Conservation (phyloP, 2,797 vertebrate species). For the Microctenopoma steveboyesi region DNA sequence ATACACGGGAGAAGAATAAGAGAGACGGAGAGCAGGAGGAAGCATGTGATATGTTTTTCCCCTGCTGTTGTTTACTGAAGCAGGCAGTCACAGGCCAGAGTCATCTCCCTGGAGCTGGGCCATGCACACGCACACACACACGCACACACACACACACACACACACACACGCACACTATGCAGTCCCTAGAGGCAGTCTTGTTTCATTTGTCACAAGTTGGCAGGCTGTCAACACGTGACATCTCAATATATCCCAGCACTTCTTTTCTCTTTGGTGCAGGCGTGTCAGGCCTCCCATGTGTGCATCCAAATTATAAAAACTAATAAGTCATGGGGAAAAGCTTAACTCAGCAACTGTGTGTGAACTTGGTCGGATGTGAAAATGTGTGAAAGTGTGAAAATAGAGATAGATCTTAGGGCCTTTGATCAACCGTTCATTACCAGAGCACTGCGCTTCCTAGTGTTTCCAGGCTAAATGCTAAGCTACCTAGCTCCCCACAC, state of each 20-base stretch:
- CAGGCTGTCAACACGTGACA: constrained; percentile 61
- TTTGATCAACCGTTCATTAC: background rate
- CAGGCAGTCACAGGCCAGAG: constrained; percentile 54
- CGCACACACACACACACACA: constrained; percentile 4
- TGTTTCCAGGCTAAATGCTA: background rate
- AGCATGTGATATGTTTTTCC: constrained; percentile 61
- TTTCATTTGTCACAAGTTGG: constrained; percentile 31
- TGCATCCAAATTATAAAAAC: constrained; percentile 17
- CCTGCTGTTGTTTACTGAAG: constrained; percentile 60
- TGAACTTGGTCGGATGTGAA: background rate
- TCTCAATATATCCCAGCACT: constrained; percentile 42
- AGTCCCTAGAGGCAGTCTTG: constrained; percentile 26
- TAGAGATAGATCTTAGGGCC: background rate
- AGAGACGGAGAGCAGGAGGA: constrained; percentile 32
- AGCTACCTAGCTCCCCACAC: no score
- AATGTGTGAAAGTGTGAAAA: background rate
- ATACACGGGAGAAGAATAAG: constrained; percentile 31
- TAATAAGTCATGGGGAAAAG: constrained; percentile 6
- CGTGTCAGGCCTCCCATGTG: constrained; percentile 5
- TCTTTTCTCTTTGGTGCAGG: constrained; percentile 25
- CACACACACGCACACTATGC: background rate
- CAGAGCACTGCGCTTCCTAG: background rate
- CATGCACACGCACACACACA: constrained; percentile 24
- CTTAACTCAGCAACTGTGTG: background rate
- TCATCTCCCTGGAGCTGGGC: constrained; percentile 62